Percentiles rank a stretch among this genome's conserved stretches.
These are phyloP conservation scores for Pituophis catenifer DNA, from an alignment of 2,113 vertebrate genomes.

Conservation along the genomic window DNA sequence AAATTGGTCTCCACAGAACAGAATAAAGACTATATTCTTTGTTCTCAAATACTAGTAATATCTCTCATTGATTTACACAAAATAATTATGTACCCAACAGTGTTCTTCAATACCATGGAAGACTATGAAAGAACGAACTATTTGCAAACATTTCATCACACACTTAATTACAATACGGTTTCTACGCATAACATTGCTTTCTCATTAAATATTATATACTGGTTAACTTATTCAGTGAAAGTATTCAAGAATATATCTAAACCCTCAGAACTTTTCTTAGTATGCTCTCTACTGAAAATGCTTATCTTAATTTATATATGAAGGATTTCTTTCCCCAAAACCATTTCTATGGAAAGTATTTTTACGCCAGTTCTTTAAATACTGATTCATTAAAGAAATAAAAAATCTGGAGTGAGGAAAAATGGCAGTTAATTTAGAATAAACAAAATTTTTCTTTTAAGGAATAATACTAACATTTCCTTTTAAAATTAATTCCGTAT, in stretches of 20 bases:
- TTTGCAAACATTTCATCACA: conserved; percentile 53
- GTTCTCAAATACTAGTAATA: neutral
- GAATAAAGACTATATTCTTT: neutral
- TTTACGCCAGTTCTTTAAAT: conserved; percentile 14
- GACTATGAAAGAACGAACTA: conserved; percentile 39
- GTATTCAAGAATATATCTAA: conserved; percentile 41
- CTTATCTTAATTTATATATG: conserved; percentile 37
- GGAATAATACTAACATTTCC: conserved; percentile 19
- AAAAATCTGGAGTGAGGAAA: conserved; percentile 51
- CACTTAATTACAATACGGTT: conserved; percentile 45
- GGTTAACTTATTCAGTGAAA: conserved; percentile 26
- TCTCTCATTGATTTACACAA: conserved; percentile 11
- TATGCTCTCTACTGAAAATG: conserved; percentile 21
- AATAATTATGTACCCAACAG: conserved; percentile 36
- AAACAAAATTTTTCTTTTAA: conserved; percentile 62
- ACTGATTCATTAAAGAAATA: conserved; percentile 32
- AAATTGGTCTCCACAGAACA: conserved; percentile 8
- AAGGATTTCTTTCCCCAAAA: conserved; percentile 41
- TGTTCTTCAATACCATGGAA: conserved; percentile 17
- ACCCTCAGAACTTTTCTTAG: conserved; percentile 8
- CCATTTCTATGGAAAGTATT: conserved; percentile 21
- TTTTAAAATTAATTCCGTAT: conserved; percentile 61
- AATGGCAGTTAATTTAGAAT: conserved; percentile 56
- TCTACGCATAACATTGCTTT: conserved; percentile 40
- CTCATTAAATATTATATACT: conserved; percentile 40